Conservation (phyloP, 1,140 invertebrate genomes). For the Episyrphus balteatus region DNA sequence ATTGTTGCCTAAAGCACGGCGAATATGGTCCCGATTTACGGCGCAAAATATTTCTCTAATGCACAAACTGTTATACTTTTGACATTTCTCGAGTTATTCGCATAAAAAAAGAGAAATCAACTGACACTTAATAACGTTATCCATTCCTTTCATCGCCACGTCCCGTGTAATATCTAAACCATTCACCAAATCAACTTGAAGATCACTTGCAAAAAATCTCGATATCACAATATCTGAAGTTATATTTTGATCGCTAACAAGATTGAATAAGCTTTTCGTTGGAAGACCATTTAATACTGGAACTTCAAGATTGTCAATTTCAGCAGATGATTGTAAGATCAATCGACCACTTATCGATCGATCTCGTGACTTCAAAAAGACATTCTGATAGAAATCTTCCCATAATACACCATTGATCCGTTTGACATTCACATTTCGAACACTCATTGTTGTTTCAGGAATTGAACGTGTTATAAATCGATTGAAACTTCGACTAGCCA, state of each 20-base stretch:
- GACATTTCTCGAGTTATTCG: background rate
- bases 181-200: slow-evolving; percentile 20
- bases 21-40: too few species aligned
- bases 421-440: slow-evolving; percentile 13
- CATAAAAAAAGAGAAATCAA: background rate
- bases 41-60: too few species aligned
- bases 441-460: background rate
- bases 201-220: slow-evolving; percentile 14
- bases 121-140: slow-evolving; percentile 22
- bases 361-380: slow-evolving; percentile 24
- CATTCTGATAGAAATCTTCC: slow-evolving; percentile 17
- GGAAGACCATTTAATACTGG: slow-evolving; percentile 17
- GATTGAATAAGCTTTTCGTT: slow-evolving; percentile 22
- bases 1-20: too few species aligned
- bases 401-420: slow-evolving; percentile 21
- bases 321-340: slow-evolving; percentile 12
- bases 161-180: slow-evolving; percentile 24
- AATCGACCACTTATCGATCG: slow-evolving; percentile 14
- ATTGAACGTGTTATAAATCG: background rate
- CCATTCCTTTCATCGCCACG: slow-evolving; percentile 15
- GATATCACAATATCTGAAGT: slow-evolving; percentile 22
- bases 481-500: background rate
- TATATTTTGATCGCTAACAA: slow-evolving; percentile 17
- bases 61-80: too few species aligned
- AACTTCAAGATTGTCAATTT: slow-evolving; percentile 13